phyloP scores from a whole-genome alignment of 2,888 invertebrate species.

The Ryuthela nishihirai region DNA sequence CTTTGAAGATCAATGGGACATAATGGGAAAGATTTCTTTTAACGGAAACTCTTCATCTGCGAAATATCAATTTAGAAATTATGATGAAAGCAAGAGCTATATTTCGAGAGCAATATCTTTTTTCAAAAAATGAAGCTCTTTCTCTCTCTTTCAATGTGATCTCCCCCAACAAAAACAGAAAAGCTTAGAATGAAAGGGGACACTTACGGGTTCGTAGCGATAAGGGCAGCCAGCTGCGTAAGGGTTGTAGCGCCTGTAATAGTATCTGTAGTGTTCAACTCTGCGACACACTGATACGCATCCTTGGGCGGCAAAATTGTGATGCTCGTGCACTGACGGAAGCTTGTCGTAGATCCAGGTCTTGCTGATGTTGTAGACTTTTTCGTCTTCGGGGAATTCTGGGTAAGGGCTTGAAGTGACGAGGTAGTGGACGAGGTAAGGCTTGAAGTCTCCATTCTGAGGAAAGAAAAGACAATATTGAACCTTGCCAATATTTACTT shows the following conservation, averaged over 20 bases:
- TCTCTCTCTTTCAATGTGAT: too few species aligned
- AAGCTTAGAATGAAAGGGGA: background rate
- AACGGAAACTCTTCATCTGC: too few species aligned
- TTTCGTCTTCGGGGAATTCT: slow-evolving; percentile 4
- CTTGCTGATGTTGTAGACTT: slow-evolving; percentile 40
- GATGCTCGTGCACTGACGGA: slow-evolving; percentile 40
- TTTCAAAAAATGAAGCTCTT: too few species aligned
- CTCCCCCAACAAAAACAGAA: background rate
- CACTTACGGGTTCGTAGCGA: slow-evolving; percentile 19
- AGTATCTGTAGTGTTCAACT: background rate
- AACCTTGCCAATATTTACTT: too few species aligned
- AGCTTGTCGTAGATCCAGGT: slow-evolving; percentile 40
- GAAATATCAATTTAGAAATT: too few species aligned
- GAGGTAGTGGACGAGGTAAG: slow-evolving; percentile 10
- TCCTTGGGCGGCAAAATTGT: slow-evolving; percentile 41
- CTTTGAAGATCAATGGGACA: too few species aligned
- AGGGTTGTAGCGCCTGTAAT: slow-evolving; percentile 5
- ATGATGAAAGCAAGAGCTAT: too few species aligned
- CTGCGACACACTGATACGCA: slow-evolving; percentile 15
- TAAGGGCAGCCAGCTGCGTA: slow-evolving; percentile 17
- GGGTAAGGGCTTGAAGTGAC: slow-evolving; percentile 17
- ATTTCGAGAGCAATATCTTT: too few species aligned
- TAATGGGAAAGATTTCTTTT: too few species aligned
- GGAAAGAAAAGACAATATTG: too few species aligned
- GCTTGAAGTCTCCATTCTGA: too few species aligned